Evolutionary conservation across 2,113 vertebrate genomes (phyloP).

Genomic region (Malurus alboscapulatus): DNA sequence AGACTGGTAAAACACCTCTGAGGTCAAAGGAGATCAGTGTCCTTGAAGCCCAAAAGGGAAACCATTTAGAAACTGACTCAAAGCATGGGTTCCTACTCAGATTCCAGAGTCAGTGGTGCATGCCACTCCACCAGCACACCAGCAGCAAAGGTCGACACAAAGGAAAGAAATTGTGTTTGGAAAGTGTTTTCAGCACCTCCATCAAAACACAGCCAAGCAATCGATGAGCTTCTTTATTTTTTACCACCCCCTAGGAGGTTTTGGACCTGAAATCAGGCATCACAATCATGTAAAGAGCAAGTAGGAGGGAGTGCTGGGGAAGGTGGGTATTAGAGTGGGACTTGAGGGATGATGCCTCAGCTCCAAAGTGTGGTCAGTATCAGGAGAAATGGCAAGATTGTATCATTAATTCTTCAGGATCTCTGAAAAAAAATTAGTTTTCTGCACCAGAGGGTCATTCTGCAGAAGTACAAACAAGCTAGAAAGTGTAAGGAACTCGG

Average conservation of each 20-base stretch:
- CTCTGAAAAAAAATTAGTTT: background rate
- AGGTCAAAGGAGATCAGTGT: background rate
- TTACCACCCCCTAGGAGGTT: background rate
- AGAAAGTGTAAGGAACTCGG: background rate
- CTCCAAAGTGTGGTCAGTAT: background rate
- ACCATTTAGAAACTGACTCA: background rate
- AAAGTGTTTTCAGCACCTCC: background rate
- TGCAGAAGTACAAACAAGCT: background rate
- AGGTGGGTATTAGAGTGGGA: background rate
- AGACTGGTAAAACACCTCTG: background rate
- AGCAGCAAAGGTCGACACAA: background rate
- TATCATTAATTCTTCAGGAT: background rate
- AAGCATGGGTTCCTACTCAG: background rate
- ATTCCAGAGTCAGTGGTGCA: background rate
- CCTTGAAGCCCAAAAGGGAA: background rate
- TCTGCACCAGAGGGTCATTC: background rate
- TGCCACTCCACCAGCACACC: background rate
- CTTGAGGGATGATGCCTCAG: background rate
- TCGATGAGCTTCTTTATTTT: background rate
- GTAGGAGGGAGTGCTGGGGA: rapidly evolving
- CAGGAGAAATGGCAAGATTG: background rate
- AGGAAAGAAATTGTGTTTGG: background rate
- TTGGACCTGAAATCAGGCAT: background rate
- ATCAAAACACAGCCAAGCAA: background rate
- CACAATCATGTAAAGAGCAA: background rate